Base-by-base conservation (phyloP, 2,113 vertebrate genomes). In the Enhydra lutris region DNA sequence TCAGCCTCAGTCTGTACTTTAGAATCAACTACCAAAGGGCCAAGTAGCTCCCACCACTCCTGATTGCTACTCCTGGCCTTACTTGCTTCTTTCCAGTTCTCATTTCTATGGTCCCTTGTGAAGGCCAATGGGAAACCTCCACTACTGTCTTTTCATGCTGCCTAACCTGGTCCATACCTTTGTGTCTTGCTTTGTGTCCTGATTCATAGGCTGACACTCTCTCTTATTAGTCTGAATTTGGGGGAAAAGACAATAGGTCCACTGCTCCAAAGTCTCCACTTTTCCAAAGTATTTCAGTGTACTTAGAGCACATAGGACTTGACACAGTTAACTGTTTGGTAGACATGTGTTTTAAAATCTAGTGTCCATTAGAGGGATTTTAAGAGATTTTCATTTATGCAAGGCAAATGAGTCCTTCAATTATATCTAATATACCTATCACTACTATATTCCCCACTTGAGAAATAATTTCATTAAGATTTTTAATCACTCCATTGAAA, bases 271-370 rank as follows among this genome's bases (percentile, higher is more conserved):
- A 63, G 24, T 63, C 57, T 12, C 24, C 52, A n/a, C 42, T 73
- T 83, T 52, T 52, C 55, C 17, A 31, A 76, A 52, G 42, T 85
- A 52, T 23, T 81, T 52, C n/a, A 69, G 5, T 69, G 61, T 55
- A 31, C 69, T 52, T 85, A 76, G 42, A 63, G 55, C 34, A 84
- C 42, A 76, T 61, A n/a, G 81, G 47, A 93, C 81, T 85, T 39
- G 76, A 85, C 15, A 18, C 42, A 31, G 7, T 21, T 39, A 42
- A 93, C 63, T 76, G 42, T 50, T 31, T 76, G 50, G 61, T 17
- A 76, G 34, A 93, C n/a, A 42, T 39, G 12, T 50, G 42, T 87
- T 90, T 88, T 96, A 82, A 78, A 45, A n/a, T 93, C 63, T 96
- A 50, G 45, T n/a, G 50, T 84, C 81, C 78, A 3, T 76, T 50